Conservation (phyloP, 2,113 vertebrate genomes). For the Motacilla tschutschensis region DNA sequence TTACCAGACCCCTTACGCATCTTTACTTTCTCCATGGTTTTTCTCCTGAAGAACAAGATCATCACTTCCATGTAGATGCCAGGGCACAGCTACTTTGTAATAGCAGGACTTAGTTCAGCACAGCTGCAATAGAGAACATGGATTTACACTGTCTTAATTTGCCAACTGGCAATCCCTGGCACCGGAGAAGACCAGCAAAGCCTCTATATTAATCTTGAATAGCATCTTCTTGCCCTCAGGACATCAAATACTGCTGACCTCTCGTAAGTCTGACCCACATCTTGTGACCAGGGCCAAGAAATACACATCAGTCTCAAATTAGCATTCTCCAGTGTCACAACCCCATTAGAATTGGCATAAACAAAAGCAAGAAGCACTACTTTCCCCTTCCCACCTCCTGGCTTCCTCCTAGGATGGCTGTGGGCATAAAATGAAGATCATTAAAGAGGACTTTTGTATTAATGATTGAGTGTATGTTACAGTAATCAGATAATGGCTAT, state of each 20-base stretch:
- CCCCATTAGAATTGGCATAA: neutral
- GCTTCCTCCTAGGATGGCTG: neutral
- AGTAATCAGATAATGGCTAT: constrained; percentile 24
- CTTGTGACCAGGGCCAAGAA: neutral
- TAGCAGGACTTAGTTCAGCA: neutral
- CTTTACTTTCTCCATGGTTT: neutral
- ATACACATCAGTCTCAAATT: neutral
- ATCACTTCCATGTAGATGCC: neutral
- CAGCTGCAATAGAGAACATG: neutral
- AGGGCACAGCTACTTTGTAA: neutral
- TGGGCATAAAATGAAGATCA: constrained; percentile 24
- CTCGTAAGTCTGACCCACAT: neutral
- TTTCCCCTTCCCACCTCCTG: neutral
- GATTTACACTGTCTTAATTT: neutral
- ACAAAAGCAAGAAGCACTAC: neutral
- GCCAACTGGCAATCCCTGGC: neutral
- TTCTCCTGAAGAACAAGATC: neutral
- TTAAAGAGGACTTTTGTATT: constrained; percentile 25
- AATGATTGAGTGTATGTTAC: constrained; percentile 6
- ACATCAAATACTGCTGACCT: neutral
- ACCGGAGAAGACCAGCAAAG: neutral
- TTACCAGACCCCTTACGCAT: neutral
- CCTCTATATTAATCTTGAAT: neutral
- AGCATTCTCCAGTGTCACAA: neutral
- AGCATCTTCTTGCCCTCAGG: neutral